Base-by-base conservation (phyloP, 2,797 vertebrate genomes). In the Anguilla anguilla region DNA sequence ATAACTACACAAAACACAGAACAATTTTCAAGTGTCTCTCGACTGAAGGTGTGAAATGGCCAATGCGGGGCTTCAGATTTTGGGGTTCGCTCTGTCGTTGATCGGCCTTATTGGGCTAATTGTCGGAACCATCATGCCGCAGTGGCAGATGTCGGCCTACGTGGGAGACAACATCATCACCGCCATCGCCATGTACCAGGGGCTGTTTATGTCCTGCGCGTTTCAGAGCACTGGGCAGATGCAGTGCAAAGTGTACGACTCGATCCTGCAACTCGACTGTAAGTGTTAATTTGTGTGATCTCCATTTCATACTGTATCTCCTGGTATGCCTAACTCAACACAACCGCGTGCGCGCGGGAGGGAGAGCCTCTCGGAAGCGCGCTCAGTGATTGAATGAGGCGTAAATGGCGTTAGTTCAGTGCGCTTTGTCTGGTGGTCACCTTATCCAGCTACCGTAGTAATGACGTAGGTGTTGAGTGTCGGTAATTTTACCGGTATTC, bases 121-220 rank as follows among this genome's bases (percentile, higher is more conserved):
- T n/a, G 88, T 95, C 6, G 95, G 97, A 81, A 98, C 98, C 1
- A 96, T 97, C 85, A 59, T 98, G 92, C 98, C 98, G 0, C 97
- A 98, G 91, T 98, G 98, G 98, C 96, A 97, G 92, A 96, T 97
- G 96, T 97, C 97, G 0, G 96, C 97, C 0, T 98, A 97, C 7
- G 97, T 96, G 0, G 96, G 96, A 6, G 97, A 97, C 91, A 97
- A 95, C 92, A 97, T 98, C 91, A 97, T 98, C 93, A 98, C 97
- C 0, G 97, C 97, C 0, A 92, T 97, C 86, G 95, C 97, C 86
- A 95, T 97, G 95, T 97, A 98, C 90, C 94, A 96, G 64, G 98
- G 98, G 2, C 95, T 98, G 22, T 98, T 97, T 97, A 98, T 98
- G 98, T 95, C 96, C 3, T 98, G 98, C 51, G 95, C 96, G 0